These are phyloP conservation scores for Argentina silus DNA, from an alignment of 2,797 vertebrate species.

Conservation along the genomic window DNA sequence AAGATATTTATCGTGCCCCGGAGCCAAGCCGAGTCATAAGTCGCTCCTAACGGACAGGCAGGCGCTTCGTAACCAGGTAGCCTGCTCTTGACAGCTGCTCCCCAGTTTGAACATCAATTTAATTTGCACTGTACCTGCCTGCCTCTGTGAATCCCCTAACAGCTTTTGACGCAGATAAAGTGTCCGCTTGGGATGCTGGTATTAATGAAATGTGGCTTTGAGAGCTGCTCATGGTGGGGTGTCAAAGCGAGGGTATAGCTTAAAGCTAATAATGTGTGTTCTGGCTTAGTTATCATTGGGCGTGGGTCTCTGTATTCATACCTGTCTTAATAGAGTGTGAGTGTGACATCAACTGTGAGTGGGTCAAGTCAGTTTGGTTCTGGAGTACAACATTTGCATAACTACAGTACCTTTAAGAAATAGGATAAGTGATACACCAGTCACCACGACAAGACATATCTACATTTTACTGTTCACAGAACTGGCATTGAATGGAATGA, in stretches of 20 bases:
- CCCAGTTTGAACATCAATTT: constrained; percentile 72
- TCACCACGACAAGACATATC: neutral
- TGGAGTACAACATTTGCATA: too few relatives aligned
- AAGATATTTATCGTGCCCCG: constrained; percentile 67
- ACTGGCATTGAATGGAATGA: neutral
- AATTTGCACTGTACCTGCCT: constrained; percentile 62
- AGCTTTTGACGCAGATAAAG: constrained; percentile 64
- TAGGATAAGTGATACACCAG: neutral
- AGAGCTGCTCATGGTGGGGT: constrained; percentile 43
- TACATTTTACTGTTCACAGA: neutral
- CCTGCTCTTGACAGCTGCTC: constrained; percentile 67
- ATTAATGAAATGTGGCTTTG: constrained; percentile 67
- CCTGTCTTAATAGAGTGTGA: neutral
- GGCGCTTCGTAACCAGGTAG: constrained; percentile 44
- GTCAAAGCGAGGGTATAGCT: constrained; percentile 49
- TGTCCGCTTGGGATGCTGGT: constrained; percentile 43
- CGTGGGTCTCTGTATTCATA: constrained; percentile 3
- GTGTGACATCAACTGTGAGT: neutral
- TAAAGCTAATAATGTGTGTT: constrained; percentile 44
- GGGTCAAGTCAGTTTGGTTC: too few relatives aligned
- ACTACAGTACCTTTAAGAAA: neutral
- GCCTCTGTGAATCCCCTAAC: constrained; percentile 65
- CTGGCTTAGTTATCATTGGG: constrained; percentile 18
- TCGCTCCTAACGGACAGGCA: constrained; percentile 45
- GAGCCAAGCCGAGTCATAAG: constrained; percentile 61